A percentile compares a stretch with the other conserved stretches of the same genome.
Conservation (phyloP, 2,888 invertebrate species). For the Mylabris sibirica region DNA sequence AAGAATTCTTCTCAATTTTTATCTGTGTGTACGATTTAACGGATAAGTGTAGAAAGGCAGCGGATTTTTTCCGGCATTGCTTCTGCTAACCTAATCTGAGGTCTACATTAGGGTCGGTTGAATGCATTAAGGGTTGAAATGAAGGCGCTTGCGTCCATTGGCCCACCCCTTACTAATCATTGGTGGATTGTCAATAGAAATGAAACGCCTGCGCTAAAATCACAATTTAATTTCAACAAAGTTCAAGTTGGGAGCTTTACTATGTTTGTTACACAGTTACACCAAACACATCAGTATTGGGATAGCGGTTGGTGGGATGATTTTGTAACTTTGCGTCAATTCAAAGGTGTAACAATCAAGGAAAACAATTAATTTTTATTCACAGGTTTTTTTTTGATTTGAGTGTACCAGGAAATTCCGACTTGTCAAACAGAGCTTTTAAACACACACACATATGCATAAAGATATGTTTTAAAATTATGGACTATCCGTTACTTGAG, state of each 20-base stretch:
- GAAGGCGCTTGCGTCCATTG: slow-evolving; percentile 51
- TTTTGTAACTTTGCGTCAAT: neutral
- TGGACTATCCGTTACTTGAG: neutral
- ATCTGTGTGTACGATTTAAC: slow-evolving; percentile 7
- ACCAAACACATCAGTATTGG: neutral
- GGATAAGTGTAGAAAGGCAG: slow-evolving; percentile 37
- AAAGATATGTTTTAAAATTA: neutral
- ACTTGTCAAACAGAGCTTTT: neutral
- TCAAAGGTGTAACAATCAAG: neutral
- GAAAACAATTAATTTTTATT: neutral
- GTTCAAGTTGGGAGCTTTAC: slow-evolving; percentile 40
- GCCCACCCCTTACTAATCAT: slow-evolving; percentile 48
- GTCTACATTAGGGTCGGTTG: slow-evolving; percentile 58
- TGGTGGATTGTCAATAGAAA: slow-evolving; percentile 43
- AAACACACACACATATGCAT: neutral
- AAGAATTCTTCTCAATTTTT: neutral
- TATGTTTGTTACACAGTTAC: slow-evolving; percentile 29
- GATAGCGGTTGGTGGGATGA: neutral
- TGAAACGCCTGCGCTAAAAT: slow-evolving; percentile 47
- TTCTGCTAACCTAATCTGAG: slow-evolving; percentile 57
- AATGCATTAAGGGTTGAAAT: slow-evolving; percentile 56
- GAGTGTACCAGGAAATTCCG: neutral
- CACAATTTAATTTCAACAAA: slow-evolving; percentile 44
- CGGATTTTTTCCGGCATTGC: slow-evolving; percentile 54
- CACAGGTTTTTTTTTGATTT: neutral